A percentile compares a stretch with the other conserved stretches of the same genome.
Evolutionary conservation across 2,888 invertebrate species (phyloP).

Genomic region (Schizaphis graminum): DNA sequence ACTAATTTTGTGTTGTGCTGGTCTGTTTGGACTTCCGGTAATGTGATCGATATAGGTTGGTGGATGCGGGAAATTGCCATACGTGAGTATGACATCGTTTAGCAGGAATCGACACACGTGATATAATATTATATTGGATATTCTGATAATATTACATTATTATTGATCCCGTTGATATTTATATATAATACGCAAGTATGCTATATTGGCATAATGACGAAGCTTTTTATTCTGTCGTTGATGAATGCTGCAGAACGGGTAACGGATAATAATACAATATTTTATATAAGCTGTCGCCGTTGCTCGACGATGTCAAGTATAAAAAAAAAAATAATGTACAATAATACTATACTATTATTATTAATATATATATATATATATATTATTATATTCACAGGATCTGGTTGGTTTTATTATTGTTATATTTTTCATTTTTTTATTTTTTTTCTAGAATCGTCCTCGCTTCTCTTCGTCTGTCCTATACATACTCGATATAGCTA

Average conservation of each 20-base stretch:
- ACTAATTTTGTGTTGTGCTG: not conserved
- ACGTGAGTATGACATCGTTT: not conserved
- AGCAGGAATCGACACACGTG: not conserved
- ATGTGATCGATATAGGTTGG: not conserved
- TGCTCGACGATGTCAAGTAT: not conserved
- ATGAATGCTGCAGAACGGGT: not conserved
- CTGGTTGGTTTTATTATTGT: not conserved
- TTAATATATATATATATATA: not conserved
- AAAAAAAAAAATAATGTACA: not conserved
- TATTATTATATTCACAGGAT: not conserved
- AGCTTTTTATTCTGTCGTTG: not conserved
- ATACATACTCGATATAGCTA: not conserved
- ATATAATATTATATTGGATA: not conserved
- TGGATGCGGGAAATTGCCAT: not conserved
- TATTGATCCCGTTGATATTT: not conserved
- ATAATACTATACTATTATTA: not conserved
- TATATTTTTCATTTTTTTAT: not conserved
- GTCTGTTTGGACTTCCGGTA: not conserved
- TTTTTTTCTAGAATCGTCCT: not conserved
- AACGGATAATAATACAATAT: not conserved
- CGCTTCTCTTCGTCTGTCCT: not conserved
- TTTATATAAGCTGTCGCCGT: not conserved
- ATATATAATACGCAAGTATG: not conserved
- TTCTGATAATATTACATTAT: not conserved
- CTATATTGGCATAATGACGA: not conserved